Percentiles rank a stretch among this genome's conserved stretches.
phyloP scores from a whole-genome alignment of 2,797 vertebrate species.

The Columba guinea region DNA sequence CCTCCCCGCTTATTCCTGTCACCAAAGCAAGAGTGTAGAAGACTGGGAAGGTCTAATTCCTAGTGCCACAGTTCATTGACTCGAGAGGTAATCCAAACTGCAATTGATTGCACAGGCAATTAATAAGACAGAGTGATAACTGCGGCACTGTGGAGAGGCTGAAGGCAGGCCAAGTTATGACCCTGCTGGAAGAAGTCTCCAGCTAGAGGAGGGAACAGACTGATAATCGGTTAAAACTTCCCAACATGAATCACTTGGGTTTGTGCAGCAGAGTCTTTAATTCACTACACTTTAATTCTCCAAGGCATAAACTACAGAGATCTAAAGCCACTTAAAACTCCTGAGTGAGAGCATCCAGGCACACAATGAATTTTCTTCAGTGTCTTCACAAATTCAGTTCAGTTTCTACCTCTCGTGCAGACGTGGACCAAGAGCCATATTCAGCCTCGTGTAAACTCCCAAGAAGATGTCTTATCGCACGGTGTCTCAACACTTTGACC shows the following conservation, averaged over 20 bases:
- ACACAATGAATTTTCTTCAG: slow-evolving; percentile 37
- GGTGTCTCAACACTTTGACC: not conserved
- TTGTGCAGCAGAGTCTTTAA: slow-evolving; percentile 53
- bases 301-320: slow-evolving; percentile 7
- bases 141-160: not conserved
- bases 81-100: slow-evolving; percentile 12
- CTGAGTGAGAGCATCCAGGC: slow-evolving; percentile 42
- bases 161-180: slow-evolving; percentile 40
- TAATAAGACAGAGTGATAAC: slow-evolving; percentile 46
- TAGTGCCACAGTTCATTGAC: not conserved
- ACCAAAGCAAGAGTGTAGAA: not conserved
- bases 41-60: not conserved
- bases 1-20: not conserved
- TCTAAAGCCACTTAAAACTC: slow-evolving; percentile 59
- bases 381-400: slow-evolving; percentile 10
- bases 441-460: not conserved
- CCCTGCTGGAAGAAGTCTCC: not conserved
- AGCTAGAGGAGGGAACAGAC: not conserved
- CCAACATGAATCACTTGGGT: slow-evolving; percentile 41
- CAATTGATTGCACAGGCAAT: slow-evolving; percentile 50
- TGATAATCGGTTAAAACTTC: slow-evolving; percentile 21
- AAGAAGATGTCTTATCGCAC: not conserved
- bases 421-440: not conserved
- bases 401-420: not conserved
- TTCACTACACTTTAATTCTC: slow-evolving; percentile 60